Percentiles rank a stretch among this genome's conserved stretches.
Conservation (phyloP, 2,113 vertebrate species). For the Ivindomyrus marchei region DNA sequence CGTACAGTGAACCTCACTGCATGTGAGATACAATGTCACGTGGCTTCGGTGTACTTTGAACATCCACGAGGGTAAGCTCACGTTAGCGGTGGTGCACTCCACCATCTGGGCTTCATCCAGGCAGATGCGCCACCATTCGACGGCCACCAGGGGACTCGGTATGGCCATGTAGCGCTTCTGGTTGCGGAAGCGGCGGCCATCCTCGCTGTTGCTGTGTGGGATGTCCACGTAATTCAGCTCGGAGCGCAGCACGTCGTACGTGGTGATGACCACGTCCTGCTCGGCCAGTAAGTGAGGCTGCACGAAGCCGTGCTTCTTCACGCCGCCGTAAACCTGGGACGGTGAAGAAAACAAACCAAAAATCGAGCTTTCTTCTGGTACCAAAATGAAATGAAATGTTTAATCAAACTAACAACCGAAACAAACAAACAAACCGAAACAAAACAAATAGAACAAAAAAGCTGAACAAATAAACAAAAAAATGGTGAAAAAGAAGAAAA, state of each 20-base stretch:
- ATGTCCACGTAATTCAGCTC: constrained; percentile 96
- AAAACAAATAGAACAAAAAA: neutral
- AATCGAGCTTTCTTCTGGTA: neutral
- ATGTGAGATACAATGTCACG: neutral
- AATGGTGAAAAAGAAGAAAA: neutral
- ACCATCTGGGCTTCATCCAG: constrained; percentile 98
- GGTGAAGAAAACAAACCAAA: neutral
- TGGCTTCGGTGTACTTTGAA: neutral
- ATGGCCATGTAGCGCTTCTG: constrained; percentile 99
- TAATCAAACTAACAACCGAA: neutral
- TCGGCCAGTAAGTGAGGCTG: constrained; percentile 88
- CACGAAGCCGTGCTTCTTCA: constrained; percentile 94
- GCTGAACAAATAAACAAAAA: neutral
- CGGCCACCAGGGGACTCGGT: constrained; percentile 90
- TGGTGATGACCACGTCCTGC: constrained; percentile 97
- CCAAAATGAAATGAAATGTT: neutral
- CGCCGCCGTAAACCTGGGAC: constrained; percentile 85
- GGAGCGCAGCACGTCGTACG: constrained; percentile 87
- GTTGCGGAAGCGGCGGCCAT: constrained; percentile 87
- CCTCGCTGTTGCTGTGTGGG: constrained; percentile 90
- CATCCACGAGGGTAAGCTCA: constrained; percentile 33
- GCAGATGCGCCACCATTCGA: constrained; percentile 98
- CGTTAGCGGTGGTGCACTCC: constrained; percentile 92
- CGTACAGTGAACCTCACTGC: neutral
- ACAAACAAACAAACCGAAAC: neutral